Evolutionary conservation across 2,888 invertebrate species (phyloP), one percentile per base, ranked within the genome.

Genomic region (Chorisops tibialis): DNA sequence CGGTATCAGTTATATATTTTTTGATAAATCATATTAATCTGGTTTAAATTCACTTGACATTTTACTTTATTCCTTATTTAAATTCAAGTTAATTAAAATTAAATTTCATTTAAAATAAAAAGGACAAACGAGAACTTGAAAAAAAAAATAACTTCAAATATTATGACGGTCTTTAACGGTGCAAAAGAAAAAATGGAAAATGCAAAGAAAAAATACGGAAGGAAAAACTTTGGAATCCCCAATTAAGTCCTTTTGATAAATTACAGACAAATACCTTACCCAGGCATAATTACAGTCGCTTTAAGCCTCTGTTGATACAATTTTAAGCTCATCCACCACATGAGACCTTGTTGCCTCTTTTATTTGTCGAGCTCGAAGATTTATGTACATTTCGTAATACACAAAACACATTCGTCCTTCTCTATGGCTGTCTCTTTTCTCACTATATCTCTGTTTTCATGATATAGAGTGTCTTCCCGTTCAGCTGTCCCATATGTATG

Each of bases 241-340:
- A 61, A 64, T 64, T 64, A 66, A 66, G 59, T 63, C 62, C 65
- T 54, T 66, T 66, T 66, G 66, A 66, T 66, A 65, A 66, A 66
- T 66, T 66, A 62, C 63, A 61, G 65, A 62, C 66, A 65, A 66
- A 66, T 63, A 62, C 63, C 66, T 65, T 61, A 50, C 65, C 62
- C 37, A 16, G 41, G 59, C 58, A 61, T 65, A 66, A 66, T 66
- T 65, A 63, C 63, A 62, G 62, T 63, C 62, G 61, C 63, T 66
- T 63, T 65, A 65, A 65, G 66, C 66, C 50, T 63, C 60, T 62
- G 63, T 65, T 65, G 63, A 65, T 66, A 63, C 61, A 66, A 66
- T 65, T 66, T 66, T 61, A 66, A 65, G 64, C 62, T 64, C 63
- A 63, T 62, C 62, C 61, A 59, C 62, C 66, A 66, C 66, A 66